Base-by-base conservation (phyloP, 2,888 invertebrate genomes). In the Petrolisthes manimaculis region DNA sequence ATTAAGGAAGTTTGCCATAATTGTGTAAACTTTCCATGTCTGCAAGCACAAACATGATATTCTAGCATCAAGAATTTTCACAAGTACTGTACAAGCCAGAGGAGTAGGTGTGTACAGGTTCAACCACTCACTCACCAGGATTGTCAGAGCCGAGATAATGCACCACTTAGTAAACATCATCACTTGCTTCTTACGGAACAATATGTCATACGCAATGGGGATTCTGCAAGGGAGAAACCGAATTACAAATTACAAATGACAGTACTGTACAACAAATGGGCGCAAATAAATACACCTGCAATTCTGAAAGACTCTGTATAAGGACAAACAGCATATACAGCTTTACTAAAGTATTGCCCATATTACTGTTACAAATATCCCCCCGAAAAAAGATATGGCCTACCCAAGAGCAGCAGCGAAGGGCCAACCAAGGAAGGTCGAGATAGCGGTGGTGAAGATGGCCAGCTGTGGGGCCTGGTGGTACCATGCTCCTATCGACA, bases 401-500 rank as follows among this genome's bases (percentile, higher is more conserved):
- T 61, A 91, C 90, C 99, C 98, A 37, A 99, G 94, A n/a, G 98
- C 93, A 0, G 96, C 98, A 89, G 98, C 97, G 94, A 99, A 99
- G 0, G 99, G 99, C 99, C 99, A 99, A 24, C 91, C 91, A 93
- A 95, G 91, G 92, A 95, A 93, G 24, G 97, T 94, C 56, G 97
- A 97, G 61, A 96, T 94, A 0, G 98, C 99, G 0, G 96, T 96
- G 61, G 96, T 94, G 92, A 97, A 95, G 67, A 99, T 95, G 3
- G 98, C 97, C 53, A 97, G 93, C 90, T 96, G 95, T 93, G 96
- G 96, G 91, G 95, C 95, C 85, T 96, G 95, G 18, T 95, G 95
- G 94, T 97, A 97, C 98, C 98, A 99, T 90, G 97, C 96, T 14
- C 97, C 97, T 92, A 97, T 94, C 0, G 97, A 97, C 2, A 96